phyloP scores from a whole-genome alignment of 2,113 vertebrate genomes.

The Cacatua alba region DNA sequence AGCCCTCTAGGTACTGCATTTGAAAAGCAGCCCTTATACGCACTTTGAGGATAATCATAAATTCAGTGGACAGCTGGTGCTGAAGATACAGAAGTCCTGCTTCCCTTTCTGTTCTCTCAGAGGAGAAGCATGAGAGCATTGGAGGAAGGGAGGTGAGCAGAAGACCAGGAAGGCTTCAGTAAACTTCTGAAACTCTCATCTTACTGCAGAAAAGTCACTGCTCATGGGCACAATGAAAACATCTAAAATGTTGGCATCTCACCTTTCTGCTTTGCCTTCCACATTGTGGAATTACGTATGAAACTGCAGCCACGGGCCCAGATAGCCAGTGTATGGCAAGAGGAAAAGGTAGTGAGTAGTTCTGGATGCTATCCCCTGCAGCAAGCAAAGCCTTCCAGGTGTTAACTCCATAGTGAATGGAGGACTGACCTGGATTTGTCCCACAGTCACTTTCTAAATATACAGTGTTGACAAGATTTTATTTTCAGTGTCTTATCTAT shows the following conservation, averaged over 20 bases:
- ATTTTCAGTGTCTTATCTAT: conserved; percentile 53
- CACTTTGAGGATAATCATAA: not conserved
- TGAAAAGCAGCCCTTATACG: not conserved
- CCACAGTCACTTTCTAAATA: conserved; percentile 46
- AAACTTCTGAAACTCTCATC: not conserved
- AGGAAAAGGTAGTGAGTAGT: not conserved
- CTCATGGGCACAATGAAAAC: not conserved
- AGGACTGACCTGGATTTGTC: conserved; percentile 14
- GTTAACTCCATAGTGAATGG: not conserved
- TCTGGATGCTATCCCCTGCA: not conserved
- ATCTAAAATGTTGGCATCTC: not conserved
- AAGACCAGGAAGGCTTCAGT: not conserved
- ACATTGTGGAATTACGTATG: not conserved
- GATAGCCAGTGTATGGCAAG: not conserved
- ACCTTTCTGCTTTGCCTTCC: not conserved
- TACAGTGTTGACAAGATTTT: conserved; percentile 39
- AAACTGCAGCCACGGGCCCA: not conserved
- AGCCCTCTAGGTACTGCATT: not conserved
- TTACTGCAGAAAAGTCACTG: not conserved
- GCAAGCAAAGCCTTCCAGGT: conserved; percentile 19
- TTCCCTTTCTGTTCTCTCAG: not conserved
- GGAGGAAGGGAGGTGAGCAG: not conserved
- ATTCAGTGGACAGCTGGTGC: not conserved
- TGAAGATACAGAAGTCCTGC: not conserved
- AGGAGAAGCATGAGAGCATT: not conserved